phyloP scores from a whole-genome alignment of 2,888 invertebrate species.

The Tromatobia lineatoria region DNA sequence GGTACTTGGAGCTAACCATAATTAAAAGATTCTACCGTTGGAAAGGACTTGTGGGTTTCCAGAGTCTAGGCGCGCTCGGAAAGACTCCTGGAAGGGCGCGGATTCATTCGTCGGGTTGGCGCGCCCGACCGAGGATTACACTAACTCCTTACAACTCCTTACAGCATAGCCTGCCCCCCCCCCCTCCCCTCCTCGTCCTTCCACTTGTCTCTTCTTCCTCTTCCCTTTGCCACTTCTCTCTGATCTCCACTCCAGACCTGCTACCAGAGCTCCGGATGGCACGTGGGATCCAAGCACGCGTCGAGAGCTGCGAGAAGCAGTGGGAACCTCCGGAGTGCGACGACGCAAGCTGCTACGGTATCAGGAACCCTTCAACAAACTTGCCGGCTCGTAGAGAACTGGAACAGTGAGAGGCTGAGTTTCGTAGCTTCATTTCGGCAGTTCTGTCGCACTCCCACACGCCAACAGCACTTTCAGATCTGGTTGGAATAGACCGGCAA shows the following conservation, averaged over 20 bases:
- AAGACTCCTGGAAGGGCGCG: conserved; percentile 52
- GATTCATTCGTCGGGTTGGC: conserved; percentile 71
- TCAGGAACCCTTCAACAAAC: conserved; percentile 50
- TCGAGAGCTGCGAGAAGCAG: conserved; percentile 18
- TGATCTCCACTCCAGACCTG: conserved; percentile 1
- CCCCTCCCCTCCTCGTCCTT: not conserved
- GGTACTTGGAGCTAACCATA: conserved; percentile 50
- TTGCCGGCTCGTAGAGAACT: conserved; percentile 35
- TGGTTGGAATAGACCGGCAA: conserved; percentile 1
- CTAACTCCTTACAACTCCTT: conserved; percentile 74
- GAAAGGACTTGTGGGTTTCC: conserved; percentile 10
- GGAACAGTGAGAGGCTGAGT: conserved; percentile 7
- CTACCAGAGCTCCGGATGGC: conserved; percentile 1
- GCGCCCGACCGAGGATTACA: conserved; percentile 72
- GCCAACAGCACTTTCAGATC: conserved; percentile 6
- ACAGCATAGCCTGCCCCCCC: conserved; percentile 26
- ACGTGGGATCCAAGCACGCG: conserved; percentile 21
- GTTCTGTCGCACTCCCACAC: not conserved
- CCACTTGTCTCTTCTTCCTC: conserved; percentile 16
- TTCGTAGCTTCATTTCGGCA: conserved; percentile 11
- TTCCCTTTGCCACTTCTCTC: conserved; percentile 23
- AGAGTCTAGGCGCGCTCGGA: conserved; percentile 28
- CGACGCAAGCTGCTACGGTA: conserved; percentile 18
- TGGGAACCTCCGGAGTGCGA: conserved; percentile 19
- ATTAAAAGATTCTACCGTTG: conserved; percentile 60